These are phyloP conservation scores for Petrocephalus zakoni DNA, from an alignment of 2,113 vertebrate species.

Conservation along the genomic window DNA sequence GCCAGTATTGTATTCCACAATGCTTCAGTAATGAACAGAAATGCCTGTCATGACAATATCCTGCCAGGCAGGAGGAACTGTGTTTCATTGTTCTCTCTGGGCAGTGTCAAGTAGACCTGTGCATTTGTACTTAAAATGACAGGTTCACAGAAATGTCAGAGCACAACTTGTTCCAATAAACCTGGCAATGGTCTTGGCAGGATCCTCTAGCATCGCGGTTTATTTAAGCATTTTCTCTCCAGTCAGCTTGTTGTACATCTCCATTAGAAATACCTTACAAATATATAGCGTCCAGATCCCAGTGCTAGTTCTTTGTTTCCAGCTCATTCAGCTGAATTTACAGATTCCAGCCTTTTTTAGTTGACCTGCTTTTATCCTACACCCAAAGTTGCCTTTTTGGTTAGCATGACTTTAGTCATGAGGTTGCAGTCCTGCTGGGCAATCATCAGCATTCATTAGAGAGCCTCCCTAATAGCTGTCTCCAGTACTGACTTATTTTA, in stretches of 20 bases:
- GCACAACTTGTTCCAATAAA: not conserved
- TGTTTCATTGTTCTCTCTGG: not conserved
- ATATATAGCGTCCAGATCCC: not conserved
- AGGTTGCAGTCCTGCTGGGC: not conserved
- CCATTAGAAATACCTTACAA: not conserved
- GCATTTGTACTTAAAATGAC: not conserved
- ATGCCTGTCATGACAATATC: not conserved
- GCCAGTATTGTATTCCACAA: not conserved
- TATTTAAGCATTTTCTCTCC: not conserved
- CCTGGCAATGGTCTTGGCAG: not conserved
- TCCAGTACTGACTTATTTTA: not conserved
- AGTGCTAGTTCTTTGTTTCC: not conserved
- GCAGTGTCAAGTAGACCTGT: not conserved
- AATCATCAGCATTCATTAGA: not conserved
- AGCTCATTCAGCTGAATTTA: not conserved
- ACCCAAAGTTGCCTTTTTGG: not conserved
- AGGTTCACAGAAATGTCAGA: slow-evolving; percentile 4
- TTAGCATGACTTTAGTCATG: not conserved
- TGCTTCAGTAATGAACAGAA: not conserved
- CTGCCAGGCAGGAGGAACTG: not conserved
- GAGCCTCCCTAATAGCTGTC: not conserved
- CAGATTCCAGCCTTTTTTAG: not conserved
- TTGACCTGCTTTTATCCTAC: not conserved
- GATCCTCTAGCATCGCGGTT: not conserved
- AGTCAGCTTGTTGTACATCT: not conserved